Base-by-base conservation (phyloP, 2,888 invertebrate genomes). In the Patella ulyssiponensis region DNA sequence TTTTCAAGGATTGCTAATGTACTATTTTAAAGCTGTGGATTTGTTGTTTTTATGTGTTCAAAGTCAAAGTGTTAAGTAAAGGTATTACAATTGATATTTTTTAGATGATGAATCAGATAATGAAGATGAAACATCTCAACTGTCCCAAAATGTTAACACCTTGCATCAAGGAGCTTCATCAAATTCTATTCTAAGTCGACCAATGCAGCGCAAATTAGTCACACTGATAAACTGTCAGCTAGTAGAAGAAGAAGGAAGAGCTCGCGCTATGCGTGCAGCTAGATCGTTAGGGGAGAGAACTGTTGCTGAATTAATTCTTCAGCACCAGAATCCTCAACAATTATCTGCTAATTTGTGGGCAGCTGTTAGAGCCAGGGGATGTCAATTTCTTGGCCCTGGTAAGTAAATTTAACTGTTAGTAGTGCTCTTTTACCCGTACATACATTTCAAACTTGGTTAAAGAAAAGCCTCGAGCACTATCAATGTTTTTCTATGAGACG, bases 311-410 rank as follows among this genome's bases (percentile, higher is more conserved):
- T 93, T 99, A 52, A 96, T 98, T 87, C 92, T 98, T 71, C 96
- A 97, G 88, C 97, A 98, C 91, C 98, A 99, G 93, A 98, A 98
- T 93, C 97, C 97, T 0, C 97, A 98, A 90, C 98, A 98, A 91
- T 93, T 98, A 71, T 95, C 95, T 79, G 96, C 98, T 11, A 97
- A 98, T 92, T 93, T 99, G 70, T 99, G 99, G 99, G 97, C 98
- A 69, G 98, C 98, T 51, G 98, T 99, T 14, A 93, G 99, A 71
- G 96, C 97, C 0, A 94, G 98, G 77, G 99, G 99, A 74, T 99
- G 99, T 90, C 99, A 99, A 93, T 99, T 99, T 93, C 94, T 99
- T 53, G 99, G 99, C 11, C 98, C 98, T 85, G 94, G 94, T 94
- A 88, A 64, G 72, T 17, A 1, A n/a, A 33, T 69, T 20, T 33